Conservation (phyloP, 1,140 invertebrate species). For the Papilio glaucus region DNA sequence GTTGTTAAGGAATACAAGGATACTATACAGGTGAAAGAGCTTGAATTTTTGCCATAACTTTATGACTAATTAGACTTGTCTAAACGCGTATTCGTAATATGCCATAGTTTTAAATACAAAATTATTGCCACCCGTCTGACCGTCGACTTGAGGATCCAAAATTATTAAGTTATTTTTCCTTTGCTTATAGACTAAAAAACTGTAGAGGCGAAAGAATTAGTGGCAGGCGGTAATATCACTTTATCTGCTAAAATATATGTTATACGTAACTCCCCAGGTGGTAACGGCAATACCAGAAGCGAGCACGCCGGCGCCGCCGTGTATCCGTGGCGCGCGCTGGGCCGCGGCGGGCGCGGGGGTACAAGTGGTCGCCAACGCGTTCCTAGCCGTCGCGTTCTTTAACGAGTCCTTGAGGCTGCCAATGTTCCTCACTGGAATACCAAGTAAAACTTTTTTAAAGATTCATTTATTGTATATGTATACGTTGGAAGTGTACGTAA, state of each 20-base stretch:
- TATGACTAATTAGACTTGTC: neutral
- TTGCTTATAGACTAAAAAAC: too few species aligned
- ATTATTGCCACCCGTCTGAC: too few species aligned
- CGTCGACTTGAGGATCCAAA: too few species aligned
- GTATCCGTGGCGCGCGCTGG: slow-evolving; percentile 64
- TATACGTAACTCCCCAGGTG: slow-evolving; percentile 55
- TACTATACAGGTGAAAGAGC: slow-evolving; percentile 79
- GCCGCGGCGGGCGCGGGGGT: slow-evolving; percentile 64
- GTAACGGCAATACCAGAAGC: slow-evolving; percentile 78
- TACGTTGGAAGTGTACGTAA: too few species aligned
- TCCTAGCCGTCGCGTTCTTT: slow-evolving; percentile 72
- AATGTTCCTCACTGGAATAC: slow-evolving; percentile 69
- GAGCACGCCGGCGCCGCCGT: slow-evolving; percentile 58
- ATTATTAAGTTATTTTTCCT: too few species aligned
- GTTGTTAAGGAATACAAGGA: slow-evolving; percentile 84
- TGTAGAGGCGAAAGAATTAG: too few species aligned
- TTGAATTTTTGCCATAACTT: neutral
- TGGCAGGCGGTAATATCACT: neutral
- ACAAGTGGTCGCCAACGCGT: slow-evolving; percentile 62
- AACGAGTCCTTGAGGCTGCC: slow-evolving; percentile 62
- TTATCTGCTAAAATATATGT: neutral
- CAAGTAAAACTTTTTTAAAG: slow-evolving; percentile 51
- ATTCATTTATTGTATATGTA: too few species aligned
- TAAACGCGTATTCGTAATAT: too few species aligned
- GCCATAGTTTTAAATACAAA: too few species aligned